These are phyloP conservation scores for Neelides folsomi DNA, from an alignment of 2,888 invertebrate species.

Conservation along the genomic window DNA sequence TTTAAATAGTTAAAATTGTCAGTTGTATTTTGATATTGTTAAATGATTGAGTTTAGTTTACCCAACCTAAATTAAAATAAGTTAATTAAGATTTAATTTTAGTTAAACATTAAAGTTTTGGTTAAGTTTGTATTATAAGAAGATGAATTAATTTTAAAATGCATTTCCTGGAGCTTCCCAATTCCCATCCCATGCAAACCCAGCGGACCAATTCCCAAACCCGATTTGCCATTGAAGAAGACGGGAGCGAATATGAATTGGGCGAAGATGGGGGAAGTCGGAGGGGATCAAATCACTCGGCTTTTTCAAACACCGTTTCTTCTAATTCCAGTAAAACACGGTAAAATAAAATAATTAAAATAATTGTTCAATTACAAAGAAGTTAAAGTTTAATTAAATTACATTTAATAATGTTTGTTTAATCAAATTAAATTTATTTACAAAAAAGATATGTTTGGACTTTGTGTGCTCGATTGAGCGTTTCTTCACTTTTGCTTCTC, in stretches of 20 bases:
- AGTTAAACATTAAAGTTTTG: too few relatives aligned
- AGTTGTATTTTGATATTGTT: too few relatives aligned
- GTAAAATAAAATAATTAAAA: too few relatives aligned
- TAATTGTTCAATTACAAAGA: too few relatives aligned
- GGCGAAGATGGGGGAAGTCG: background rate
- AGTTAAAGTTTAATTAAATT: background rate
- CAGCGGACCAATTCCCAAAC: conserved; percentile 13
- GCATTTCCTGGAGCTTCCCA: conserved; percentile 21
- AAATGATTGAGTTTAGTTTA: too few relatives aligned
- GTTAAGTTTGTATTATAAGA: too few relatives aligned
- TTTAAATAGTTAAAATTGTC: too few relatives aligned
- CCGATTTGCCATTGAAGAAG: conserved; percentile 20
- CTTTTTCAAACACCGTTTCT: conserved; percentile 8
- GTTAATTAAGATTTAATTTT: too few relatives aligned
- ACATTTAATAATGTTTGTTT: background rate
- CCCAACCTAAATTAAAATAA: too few relatives aligned
- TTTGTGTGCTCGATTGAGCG: conserved; percentile 5
- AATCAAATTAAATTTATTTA: background rate
- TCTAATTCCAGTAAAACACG: background rate
- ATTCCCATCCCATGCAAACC: conserved; percentile 1
- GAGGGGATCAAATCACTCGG: conserved; percentile 10
- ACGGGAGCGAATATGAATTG: conserved; percentile 10
- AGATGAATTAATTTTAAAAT: conserved; percentile 1
- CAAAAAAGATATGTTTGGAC: background rate
- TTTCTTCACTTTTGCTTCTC: conserved; percentile 9